These are phyloP conservation scores for Rachycentron canadum DNA, from an alignment of 2,797 vertebrate genomes.

Conservation along the genomic window DNA sequence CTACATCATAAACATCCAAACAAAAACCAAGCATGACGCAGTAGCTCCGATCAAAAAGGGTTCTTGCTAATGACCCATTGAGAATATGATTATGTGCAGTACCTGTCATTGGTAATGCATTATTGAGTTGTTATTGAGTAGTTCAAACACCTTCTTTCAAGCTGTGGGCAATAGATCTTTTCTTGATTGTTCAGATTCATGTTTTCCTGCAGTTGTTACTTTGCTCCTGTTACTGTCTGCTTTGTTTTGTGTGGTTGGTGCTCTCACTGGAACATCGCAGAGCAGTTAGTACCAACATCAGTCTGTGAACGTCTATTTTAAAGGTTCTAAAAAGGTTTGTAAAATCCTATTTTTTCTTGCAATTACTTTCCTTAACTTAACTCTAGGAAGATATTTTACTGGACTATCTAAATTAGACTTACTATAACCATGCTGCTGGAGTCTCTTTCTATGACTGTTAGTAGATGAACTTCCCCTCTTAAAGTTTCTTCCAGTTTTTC, in stretches of 20 bases:
- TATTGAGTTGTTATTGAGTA: constrained; percentile 60
- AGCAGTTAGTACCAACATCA: background rate
- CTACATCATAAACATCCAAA: constrained; percentile 45
- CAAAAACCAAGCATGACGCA: constrained; percentile 41
- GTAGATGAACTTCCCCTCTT: constrained; percentile 7
- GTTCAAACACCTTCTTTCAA: constrained; percentile 49
- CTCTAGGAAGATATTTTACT: too few relatives aligned
- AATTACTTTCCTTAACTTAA: background rate
- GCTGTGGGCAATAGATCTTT: constrained; percentile 25
- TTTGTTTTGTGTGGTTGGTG: background rate
- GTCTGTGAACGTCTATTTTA: background rate
- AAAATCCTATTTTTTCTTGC: background rate
- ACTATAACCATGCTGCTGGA: background rate
- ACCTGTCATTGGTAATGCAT: constrained; percentile 59
- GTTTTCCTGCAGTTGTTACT: constrained; percentile 21
- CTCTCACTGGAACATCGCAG: constrained; percentile 7
- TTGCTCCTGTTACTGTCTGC: constrained; percentile 10
- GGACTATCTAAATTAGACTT: background rate
- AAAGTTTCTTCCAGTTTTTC: background rate
- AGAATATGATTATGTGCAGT: constrained; percentile 56
- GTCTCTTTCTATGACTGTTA: background rate
- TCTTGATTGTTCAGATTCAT: constrained; percentile 32
- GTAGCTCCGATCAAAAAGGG: constrained; percentile 45
- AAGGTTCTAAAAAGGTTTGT: background rate
- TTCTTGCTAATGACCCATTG: constrained; percentile 62